These are phyloP conservation scores for Micrasema longulum DNA, from an alignment of 1,140 invertebrate genomes.

Conservation along the genomic window DNA sequence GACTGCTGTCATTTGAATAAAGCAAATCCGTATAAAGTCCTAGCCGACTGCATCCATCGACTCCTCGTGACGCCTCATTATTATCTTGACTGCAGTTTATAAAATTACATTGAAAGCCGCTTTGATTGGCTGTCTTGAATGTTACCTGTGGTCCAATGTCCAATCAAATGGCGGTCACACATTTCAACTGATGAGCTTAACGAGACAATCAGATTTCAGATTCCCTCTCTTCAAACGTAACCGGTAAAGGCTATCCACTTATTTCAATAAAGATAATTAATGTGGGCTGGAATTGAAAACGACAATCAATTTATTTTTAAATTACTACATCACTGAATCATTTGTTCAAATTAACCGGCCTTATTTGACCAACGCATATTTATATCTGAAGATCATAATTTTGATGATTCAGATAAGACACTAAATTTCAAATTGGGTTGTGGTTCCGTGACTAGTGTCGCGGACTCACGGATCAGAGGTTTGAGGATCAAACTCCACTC, in stretches of 20 bases:
- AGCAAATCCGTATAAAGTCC: constrained; percentile 18
- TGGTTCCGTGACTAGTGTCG: too few species aligned
- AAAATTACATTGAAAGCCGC: constrained; percentile 31
- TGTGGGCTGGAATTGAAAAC: too few species aligned
- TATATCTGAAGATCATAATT: too few species aligned
- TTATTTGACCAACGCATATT: too few species aligned
- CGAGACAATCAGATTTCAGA: not conserved
- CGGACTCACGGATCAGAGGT: too few species aligned
- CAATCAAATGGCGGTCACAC: constrained; percentile 15
- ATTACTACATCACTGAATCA: too few species aligned
- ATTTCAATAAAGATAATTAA: not conserved
- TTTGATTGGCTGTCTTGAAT: constrained; percentile 36
- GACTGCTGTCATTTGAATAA: constrained; percentile 12
- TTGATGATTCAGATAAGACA: too few species aligned
- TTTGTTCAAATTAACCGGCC: too few species aligned
- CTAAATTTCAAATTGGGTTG: too few species aligned
- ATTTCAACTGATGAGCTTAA: not conserved
- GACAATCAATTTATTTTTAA: too few species aligned
- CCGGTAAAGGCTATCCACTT: not conserved
- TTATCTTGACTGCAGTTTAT: constrained; percentile 40
- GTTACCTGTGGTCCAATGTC: constrained; percentile 13
- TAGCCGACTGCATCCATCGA: constrained; percentile 7
- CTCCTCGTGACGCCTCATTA: constrained; percentile 27
- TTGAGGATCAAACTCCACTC: too few species aligned
- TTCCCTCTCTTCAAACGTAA: not conserved